A percentile compares a stretch with the other conserved stretches of the same genome.
These are phyloP conservation scores for Volucella inanis DNA, from an alignment of 2,888 invertebrate genomes.

Conservation along the genomic window DNA sequence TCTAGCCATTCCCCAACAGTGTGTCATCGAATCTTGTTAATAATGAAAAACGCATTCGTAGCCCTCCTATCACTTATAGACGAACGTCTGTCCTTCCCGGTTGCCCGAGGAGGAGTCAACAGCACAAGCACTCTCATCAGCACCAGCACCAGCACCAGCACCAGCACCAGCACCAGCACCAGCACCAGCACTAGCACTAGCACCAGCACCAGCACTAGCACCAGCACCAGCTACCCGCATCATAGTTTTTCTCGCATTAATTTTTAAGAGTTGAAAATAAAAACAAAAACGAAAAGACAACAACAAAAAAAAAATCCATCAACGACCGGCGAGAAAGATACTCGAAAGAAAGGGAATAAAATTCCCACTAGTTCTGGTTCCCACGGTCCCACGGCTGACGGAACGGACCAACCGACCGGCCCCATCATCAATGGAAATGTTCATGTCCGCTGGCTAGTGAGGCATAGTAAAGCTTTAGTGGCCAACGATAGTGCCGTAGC, in stretches of 20 bases:
- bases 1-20: neutral
- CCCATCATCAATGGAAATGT: conserved; percentile 56
- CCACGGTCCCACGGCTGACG: conserved; percentile 62
- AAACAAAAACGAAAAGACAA: neutral
- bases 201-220: no score
- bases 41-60: conserved; percentile 68
- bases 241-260: conserved; percentile 57
- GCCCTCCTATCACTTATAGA: conserved; percentile 4
- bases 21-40: conserved; percentile 70
- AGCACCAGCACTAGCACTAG: no score
- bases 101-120: neutral
- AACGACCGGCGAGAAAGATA: conserved; percentile 52
- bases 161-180: no score
- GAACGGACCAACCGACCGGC: neutral
- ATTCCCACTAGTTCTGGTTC: conserved; percentile 68
- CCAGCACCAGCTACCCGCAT: conserved; percentile 31
- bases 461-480: conserved; percentile 50
- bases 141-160: no score
- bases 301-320: conserved; percentile 33
- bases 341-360: conserved; percentile 65
- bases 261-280: conserved; percentile 65
- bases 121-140: no score
- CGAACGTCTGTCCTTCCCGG: conserved; percentile 37
- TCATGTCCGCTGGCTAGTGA: conserved; percentile 30
- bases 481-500: neutral